Conservation (phyloP, 2,888 invertebrate genomes). For the Xanthostigma xanthostigma region DNA sequence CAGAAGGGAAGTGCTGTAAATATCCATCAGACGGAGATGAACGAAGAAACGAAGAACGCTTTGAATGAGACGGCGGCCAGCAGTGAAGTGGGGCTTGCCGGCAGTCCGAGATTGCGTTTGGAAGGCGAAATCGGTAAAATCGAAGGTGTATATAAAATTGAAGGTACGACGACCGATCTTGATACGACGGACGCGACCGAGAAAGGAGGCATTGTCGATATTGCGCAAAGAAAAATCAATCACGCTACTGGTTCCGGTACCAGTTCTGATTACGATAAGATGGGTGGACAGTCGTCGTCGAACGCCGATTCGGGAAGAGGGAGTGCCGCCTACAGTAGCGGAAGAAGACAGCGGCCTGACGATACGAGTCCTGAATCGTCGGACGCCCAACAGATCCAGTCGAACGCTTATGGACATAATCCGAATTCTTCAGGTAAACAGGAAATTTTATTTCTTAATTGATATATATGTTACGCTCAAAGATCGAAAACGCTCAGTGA, state of each 20-base stretch:
- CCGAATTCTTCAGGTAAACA: no score
- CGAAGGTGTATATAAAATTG: conserved; percentile 42
- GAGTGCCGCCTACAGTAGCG: conserved; percentile 67
- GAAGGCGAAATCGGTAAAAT: conserved; percentile 25
- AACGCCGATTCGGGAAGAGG: conserved; percentile 68
- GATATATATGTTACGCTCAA: no score
- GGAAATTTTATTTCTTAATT: no score
- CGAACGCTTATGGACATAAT: conserved; percentile 7
- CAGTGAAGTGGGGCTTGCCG: conserved; percentile 21
- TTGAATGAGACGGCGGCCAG: conserved; percentile 7
- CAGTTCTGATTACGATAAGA: conserved; percentile 61
- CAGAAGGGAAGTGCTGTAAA: conserved; percentile 21
- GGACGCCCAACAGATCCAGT: conserved; percentile 29
- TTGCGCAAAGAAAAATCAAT: conserved; percentile 33
- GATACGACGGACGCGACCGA: conserved; percentile 32
- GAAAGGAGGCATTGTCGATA: conserved; percentile 31
- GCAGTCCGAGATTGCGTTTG: conserved; percentile 23
- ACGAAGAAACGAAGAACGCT: conserved; percentile 9
- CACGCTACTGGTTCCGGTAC: conserved; percentile 36
- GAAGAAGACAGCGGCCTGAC: conserved; percentile 39
- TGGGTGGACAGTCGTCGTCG: conserved; percentile 53
- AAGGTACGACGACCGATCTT: conserved; percentile 29
- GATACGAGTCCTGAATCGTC: conserved; percentile 43
- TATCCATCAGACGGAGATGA: conserved; percentile 7
- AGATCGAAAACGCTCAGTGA: no score